These are phyloP conservation scores for Sitta europaea DNA, from an alignment of 2,113 vertebrate genomes.

Conservation along the genomic window DNA sequence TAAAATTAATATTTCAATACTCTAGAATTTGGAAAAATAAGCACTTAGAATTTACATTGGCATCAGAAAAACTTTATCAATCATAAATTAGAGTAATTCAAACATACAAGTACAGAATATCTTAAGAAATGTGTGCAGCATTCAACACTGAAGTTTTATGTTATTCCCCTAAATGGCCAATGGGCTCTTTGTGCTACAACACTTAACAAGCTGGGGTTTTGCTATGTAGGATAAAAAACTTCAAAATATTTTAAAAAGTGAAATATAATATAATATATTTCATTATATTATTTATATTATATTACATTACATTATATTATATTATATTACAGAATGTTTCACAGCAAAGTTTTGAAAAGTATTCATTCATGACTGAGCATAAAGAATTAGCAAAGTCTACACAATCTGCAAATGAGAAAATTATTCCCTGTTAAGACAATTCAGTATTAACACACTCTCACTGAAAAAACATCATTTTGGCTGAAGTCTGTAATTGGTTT, in stretches of 20 bases:
- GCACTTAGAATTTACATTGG: not conserved
- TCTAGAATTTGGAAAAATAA: not conserved
- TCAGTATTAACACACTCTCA: not conserved
- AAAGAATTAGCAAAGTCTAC: not conserved
- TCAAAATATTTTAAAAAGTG: not conserved
- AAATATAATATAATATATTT: no score
- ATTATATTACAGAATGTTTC: not conserved
- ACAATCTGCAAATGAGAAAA: not conserved
- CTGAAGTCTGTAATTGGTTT: not conserved
- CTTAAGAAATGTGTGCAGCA: not conserved
- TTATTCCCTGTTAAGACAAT: not conserved
- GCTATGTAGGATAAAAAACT: not conserved
- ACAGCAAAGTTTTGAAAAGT: not conserved
- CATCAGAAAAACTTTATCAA: not conserved
- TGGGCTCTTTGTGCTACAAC: not conserved
- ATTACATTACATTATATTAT: no score
- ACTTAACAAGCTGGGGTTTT: not conserved
- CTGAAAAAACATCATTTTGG: not conserved
- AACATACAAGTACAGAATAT: not conserved
- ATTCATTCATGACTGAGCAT: not conserved
- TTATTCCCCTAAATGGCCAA: not conserved
- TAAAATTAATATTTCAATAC: not conserved
- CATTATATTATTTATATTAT: no score
- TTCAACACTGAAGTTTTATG: fast-evolving
- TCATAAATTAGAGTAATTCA: not conserved